These are phyloP conservation scores for Ptilonorhynchus violaceus DNA, from an alignment of 2,113 vertebrate species.

Conservation along the genomic window DNA sequence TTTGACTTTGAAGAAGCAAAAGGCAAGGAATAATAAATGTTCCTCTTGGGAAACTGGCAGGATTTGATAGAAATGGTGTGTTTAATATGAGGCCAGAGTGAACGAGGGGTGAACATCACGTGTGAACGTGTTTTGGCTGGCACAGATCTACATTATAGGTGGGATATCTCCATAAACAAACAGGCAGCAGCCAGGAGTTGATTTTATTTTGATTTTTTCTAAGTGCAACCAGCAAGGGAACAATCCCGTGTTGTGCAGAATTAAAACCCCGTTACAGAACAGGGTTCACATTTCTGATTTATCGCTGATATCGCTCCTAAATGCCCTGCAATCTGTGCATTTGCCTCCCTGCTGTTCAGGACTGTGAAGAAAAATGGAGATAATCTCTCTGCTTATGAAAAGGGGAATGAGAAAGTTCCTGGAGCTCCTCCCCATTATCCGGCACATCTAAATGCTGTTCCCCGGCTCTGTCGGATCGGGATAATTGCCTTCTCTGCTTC, in stretches of 20 bases:
- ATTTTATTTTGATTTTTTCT: neutral
- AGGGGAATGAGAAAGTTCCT: slow-evolving; percentile 11
- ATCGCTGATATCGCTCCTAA: neutral
- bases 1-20: neutral
- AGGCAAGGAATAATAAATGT: neutral
- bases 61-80: neutral
- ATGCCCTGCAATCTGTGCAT: neutral
- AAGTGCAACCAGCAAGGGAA: neutral
- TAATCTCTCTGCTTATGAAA: slow-evolving; percentile 24
- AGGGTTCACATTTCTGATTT: neutral
- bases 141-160: neutral
- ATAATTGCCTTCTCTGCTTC: slow-evolving; percentile 32
- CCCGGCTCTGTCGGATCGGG: neutral
- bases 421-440: slow-evolving; percentile 10
- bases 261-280: neutral
- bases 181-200: neutral
- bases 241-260: neutral
- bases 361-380: slow-evolving; percentile 4
- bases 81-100: neutral
- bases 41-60: neutral
- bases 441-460: slow-evolving; percentile 6
- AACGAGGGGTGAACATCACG: neutral
- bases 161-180: neutral
- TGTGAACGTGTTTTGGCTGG: neutral
- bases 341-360: neutral